Conservation (phyloP, 2,888 invertebrate species). For the Anticlea derivata region DNA sequence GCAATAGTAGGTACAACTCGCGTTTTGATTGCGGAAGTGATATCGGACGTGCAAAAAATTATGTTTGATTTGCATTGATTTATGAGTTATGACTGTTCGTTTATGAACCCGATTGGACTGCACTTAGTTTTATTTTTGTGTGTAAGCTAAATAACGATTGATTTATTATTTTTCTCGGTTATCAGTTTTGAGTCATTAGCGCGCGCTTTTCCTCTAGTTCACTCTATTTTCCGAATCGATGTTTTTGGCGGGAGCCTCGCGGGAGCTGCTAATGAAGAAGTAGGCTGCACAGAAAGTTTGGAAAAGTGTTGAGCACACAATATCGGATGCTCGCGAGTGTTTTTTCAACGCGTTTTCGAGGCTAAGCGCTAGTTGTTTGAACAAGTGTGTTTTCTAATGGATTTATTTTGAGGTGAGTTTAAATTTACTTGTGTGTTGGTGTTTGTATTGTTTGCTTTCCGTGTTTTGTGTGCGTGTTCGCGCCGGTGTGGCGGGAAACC, state of each 20-base stretch:
- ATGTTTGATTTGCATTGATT: slow-evolving; percentile 54
- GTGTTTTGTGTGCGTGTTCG: slow-evolving; percentile 81
- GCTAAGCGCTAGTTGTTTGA: slow-evolving; percentile 84
- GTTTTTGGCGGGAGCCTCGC: slow-evolving; percentile 63
- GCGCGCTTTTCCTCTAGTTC: slow-evolving; percentile 44
- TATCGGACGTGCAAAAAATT: slow-evolving; percentile 55
- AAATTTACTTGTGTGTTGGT: slow-evolving; percentile 83
- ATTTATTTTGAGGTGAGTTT: slow-evolving; percentile 84
- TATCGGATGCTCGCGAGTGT: slow-evolving; percentile 75
- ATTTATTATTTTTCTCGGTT: slow-evolving; percentile 37
- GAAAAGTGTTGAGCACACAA: slow-evolving; percentile 77
- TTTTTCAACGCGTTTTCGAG: slow-evolving; percentile 84
- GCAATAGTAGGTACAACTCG: slow-evolving; percentile 64
- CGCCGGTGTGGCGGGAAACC: slow-evolving; percentile 82
- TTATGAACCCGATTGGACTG: slow-evolving; percentile 52
- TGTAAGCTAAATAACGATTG: slow-evolving; percentile 41
- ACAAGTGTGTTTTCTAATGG: slow-evolving; percentile 85
- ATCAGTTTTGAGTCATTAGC: slow-evolving; percentile 27
- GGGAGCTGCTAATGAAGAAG: slow-evolving; percentile 61
- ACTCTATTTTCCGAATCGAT: slow-evolving; percentile 48
- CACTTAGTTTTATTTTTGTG: slow-evolving; percentile 54
- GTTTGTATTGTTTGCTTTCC: slow-evolving; percentile 81
- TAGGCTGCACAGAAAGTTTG: slow-evolving; percentile 76
- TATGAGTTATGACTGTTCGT: slow-evolving; percentile 50
- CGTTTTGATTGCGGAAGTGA: slow-evolving; percentile 68